phyloP scores from a whole-genome alignment of 2,888 invertebrate genomes.

The Lasioglossum figueresi region DNA sequence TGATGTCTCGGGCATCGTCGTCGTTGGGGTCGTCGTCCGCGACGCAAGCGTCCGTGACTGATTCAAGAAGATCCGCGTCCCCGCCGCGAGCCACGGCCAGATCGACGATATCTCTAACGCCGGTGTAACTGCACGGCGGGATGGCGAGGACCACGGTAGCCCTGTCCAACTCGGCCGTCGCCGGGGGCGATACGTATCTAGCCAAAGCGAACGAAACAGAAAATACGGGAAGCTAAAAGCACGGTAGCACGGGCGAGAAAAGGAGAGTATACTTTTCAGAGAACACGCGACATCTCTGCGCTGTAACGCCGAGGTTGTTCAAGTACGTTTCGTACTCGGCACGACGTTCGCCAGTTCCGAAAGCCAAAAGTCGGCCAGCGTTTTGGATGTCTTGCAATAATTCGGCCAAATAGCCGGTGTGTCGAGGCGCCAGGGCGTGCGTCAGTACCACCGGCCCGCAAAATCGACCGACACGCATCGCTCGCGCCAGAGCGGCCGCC shows the following conservation, averaged over 20 bases:
- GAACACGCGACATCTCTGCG: slow-evolving; percentile 77
- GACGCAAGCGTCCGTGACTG: slow-evolving; percentile 79
- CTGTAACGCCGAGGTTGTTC: slow-evolving; percentile 87
- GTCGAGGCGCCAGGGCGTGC: slow-evolving; percentile 91
- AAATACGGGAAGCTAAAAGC: neutral
- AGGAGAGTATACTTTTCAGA: slow-evolving; percentile 75
- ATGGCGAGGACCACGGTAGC: slow-evolving; percentile 89
- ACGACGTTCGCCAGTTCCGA: slow-evolving; percentile 86
- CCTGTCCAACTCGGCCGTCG: slow-evolving; percentile 85
- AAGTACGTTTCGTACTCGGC: slow-evolving; percentile 89
- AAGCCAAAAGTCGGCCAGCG: slow-evolving; percentile 86
- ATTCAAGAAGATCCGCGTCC: slow-evolving; percentile 90
- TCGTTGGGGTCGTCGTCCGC: slow-evolving; percentile 27
- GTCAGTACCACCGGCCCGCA: slow-evolving; percentile 92
- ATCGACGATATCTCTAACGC: slow-evolving; percentile 92
- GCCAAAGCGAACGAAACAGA: neutral
- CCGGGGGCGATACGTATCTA: slow-evolving; percentile 72
- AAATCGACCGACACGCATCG: slow-evolving; percentile 88
- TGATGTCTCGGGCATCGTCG: slow-evolving; percentile 43
- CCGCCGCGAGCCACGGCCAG: slow-evolving; percentile 89
- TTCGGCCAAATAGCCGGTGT: slow-evolving; percentile 91
- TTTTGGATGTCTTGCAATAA: slow-evolving; percentile 87
- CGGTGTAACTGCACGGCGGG: slow-evolving; percentile 93
- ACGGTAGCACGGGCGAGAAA: neutral
- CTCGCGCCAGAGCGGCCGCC: slow-evolving; percentile 90